Base-by-base conservation (phyloP, 2,113 vertebrate genomes). In the Atherinomorus stipes region DNA sequence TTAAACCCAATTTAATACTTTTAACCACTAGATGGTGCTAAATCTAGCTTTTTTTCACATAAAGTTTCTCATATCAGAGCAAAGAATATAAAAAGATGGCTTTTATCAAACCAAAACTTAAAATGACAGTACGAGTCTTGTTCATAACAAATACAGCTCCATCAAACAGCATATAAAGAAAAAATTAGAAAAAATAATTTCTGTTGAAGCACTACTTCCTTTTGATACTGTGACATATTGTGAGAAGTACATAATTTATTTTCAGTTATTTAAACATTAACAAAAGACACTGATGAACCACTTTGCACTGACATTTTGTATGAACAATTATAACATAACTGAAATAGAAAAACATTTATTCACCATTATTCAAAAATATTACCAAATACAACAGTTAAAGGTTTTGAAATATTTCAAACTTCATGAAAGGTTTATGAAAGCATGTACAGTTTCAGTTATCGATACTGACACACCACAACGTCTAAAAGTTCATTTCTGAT, bases 11-110 rank as follows among this genome's bases (percentile, higher is more conserved):
- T 10, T 25, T 47, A 34, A 34, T 21, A 1, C 23, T 40, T 50
- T 11, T 4, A 44, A 57, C 87, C 92, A 89, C 87, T 61, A 16
- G 89, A 71, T 73, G 88, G 85, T 51, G 66, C 72, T 66, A 84
- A 65, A 73, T 18, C 70, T 49, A 11, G 75, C 71, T 22, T 7
- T 34, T 34, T 34, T 34, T 1, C n/a, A n/a, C n/a, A 34, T 34
- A 34, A 34, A 28, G 3, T 4, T 9, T 34, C 9, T 34, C 8
- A 34, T 45, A 45, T 26, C 28, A 66, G 23, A 49, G 0, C 12
- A 75, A 61, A 51, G 8, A 34, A 59, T n/a, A 68, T 26, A 62
- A 18, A 28, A 49, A 52, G n/a, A 51, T 50, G 16, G 5, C 84
- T 81, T 80, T 84, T 84, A 87, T 73, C 83, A 57, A 64, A 13